These are phyloP conservation scores for Enteromius argenteus DNA, from an alignment of 2,797 vertebrate species.

Conservation along the genomic window DNA sequence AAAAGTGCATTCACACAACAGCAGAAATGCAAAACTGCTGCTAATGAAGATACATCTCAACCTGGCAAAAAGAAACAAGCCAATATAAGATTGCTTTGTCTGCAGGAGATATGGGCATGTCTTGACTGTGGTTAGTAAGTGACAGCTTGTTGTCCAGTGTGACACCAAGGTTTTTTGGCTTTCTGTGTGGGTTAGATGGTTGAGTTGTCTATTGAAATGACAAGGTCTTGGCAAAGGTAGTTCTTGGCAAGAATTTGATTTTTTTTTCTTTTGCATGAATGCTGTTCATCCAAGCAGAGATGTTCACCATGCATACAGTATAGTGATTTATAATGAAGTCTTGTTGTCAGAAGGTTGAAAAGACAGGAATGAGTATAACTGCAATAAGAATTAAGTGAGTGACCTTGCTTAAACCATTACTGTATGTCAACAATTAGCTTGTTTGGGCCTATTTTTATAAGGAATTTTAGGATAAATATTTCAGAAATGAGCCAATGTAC, in stretches of 20 bases:
- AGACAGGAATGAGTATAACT: neutral
- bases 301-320: neutral
- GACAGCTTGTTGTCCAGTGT: slow-evolving; percentile 40
- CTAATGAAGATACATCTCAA: neutral
- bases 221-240: slow-evolving; percentile 7
- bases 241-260: neutral
- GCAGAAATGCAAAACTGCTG: neutral
- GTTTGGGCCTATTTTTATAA: neutral
- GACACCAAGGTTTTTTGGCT: slow-evolving; percentile 34
- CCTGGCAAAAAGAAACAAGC: neutral
- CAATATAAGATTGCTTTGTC: neutral
- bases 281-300: slow-evolving; percentile 18
- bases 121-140: slow-evolving; percentile 14
- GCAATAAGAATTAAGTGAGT: neutral
- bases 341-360: neutral
- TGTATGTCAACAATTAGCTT: neutral
- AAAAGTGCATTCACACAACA: neutral
- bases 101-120: neutral
- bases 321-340: neutral
- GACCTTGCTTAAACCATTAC: neutral
- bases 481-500: neutral
- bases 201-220: slow-evolving; percentile 35
- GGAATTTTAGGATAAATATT: neutral
- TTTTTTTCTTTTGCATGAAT: neutral
- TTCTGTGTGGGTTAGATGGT: slow-evolving; percentile 17